A percentile compares a stretch with the other conserved stretches of the same genome.
phyloP scores from a whole-genome alignment of 2,113 vertebrate genomes.

The Stomatorhinus ivindoensis region DNA sequence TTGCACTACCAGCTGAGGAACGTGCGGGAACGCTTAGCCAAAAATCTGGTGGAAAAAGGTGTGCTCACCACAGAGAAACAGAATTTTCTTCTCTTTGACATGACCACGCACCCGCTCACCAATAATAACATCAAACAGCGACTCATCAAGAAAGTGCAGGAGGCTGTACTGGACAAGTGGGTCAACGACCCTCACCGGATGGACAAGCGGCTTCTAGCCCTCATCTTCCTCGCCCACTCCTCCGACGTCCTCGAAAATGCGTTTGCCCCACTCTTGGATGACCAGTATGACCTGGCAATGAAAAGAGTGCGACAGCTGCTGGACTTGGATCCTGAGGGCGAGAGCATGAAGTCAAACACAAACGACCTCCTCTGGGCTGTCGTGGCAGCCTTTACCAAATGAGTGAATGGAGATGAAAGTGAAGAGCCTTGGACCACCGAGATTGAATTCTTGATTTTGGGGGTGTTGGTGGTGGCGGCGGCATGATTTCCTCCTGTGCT shows the following conservation, averaged over 20 bases:
- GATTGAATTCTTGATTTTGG: not conserved
- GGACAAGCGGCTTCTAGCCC: conserved; percentile 88
- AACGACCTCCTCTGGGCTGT: conserved; percentile 96
- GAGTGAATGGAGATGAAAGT: conserved; percentile 19
- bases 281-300: conserved; percentile 94
- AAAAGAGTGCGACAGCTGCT: conserved; percentile 88
- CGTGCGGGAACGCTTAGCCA: conserved; percentile 85
- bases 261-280: conserved; percentile 87
- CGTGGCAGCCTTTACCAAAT: conserved; percentile 90
- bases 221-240: conserved; percentile 88
- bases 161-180: conserved; percentile 91
- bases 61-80: conserved; percentile 97
- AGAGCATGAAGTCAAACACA: conserved; percentile 78
- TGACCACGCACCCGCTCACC: conserved; percentile 95
- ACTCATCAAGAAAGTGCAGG: conserved; percentile 92
- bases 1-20: conserved; percentile 94
- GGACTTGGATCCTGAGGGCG: conserved; percentile 89
- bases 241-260: conserved; percentile 96
- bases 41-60: conserved; percentile 96
- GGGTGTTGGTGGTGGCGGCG: not conserved
- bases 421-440: not conserved
- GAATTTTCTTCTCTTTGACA: conserved; percentile 97
- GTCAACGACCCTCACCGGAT: conserved; percentile 91
- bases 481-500: conserved; percentile 6
- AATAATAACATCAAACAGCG: conserved; percentile 91